Evolutionary conservation across 2,113 vertebrate genomes (phyloP).

Genomic region (Ictidomys tridecemlineatus): DNA sequence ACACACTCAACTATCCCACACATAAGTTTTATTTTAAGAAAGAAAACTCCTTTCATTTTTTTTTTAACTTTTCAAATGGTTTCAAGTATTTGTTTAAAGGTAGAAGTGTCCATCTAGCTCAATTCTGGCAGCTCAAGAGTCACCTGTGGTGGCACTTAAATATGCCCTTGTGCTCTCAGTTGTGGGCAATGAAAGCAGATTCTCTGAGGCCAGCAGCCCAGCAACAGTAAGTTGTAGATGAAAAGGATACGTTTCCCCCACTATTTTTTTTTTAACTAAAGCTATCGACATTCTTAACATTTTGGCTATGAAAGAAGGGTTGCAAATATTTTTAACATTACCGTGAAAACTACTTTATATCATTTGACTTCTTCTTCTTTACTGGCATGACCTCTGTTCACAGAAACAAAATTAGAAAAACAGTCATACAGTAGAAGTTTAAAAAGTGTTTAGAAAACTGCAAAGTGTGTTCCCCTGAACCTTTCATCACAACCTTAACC

Average conservation of each 20-base stretch:
- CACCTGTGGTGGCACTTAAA: not conserved
- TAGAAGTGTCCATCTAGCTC: too few relatives aligned
- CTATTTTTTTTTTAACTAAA: not conserved
- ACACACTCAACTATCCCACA: not conserved
- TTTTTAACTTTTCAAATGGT: not conserved
- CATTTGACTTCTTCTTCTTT: constrained; percentile 17
- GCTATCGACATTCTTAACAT: not conserved
- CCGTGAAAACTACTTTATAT: not conserved
- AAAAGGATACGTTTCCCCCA: not conserved
- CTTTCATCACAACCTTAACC: not conserved
- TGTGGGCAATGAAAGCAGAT: not conserved
- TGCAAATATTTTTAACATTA: not conserved
- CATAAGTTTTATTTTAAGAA: not conserved
- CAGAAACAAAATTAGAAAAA: constrained; percentile 41
- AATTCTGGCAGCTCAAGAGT: not conserved
- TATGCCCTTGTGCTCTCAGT: accelerated
- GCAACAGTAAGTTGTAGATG: not conserved
- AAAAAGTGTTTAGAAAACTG: constrained; percentile 51
- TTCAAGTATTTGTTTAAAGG: not conserved
- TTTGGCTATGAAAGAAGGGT: not conserved
- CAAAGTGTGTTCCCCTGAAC: not conserved
- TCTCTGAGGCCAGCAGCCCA: not conserved
- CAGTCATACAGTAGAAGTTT: not conserved
- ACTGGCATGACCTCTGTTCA: not conserved
- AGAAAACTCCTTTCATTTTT: not conserved